Conservation (phyloP, 2,888 invertebrate genomes). For the Eurytoma adleriae region DNA sequence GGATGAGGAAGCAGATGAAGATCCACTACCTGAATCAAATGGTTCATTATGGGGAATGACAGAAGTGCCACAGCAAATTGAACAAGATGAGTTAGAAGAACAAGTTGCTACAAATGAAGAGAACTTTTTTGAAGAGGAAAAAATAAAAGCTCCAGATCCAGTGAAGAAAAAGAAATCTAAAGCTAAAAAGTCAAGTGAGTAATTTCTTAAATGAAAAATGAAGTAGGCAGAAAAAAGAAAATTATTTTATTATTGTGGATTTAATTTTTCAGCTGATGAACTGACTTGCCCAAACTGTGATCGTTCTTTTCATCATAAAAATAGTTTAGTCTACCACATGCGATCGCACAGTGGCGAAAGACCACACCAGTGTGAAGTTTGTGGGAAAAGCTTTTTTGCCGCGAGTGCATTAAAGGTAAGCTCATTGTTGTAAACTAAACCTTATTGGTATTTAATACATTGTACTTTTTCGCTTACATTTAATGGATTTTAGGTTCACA, state of each 20-base stretch:
- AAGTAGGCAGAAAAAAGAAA: too few species aligned
- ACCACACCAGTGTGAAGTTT: constrained; percentile 87
- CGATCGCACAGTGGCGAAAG: constrained; percentile 87
- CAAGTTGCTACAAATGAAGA: constrained; percentile 63
- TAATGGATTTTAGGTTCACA: constrained; percentile 82
- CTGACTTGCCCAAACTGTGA: constrained; percentile 83
- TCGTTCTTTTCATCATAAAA: constrained; percentile 87
- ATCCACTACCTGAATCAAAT: constrained; percentile 66
- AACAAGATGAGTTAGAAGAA: constrained; percentile 60
- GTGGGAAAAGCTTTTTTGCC: constrained; percentile 90
- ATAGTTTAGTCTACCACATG: constrained; percentile 90
- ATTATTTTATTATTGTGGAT: too few species aligned
- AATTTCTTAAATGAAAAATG: not conserved
- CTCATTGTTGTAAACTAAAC: constrained; percentile 26
- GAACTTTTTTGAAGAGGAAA: constrained; percentile 64
- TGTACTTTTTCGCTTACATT: not conserved
- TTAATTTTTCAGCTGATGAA: constrained; percentile 67
- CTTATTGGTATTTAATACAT: not conserved
- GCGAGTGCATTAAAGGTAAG: constrained; percentile 86
- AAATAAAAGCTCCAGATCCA: constrained; percentile 65
- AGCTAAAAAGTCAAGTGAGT: constrained; percentile 60
- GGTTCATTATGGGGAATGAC: constrained; percentile 70
- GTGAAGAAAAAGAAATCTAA: constrained; percentile 69
- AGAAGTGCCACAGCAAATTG: constrained; percentile 62
- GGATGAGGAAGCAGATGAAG: constrained; percentile 66